Evolutionary conservation across 2,888 invertebrate species (phyloP).

Genomic region (Chaitophorus viminalis): DNA sequence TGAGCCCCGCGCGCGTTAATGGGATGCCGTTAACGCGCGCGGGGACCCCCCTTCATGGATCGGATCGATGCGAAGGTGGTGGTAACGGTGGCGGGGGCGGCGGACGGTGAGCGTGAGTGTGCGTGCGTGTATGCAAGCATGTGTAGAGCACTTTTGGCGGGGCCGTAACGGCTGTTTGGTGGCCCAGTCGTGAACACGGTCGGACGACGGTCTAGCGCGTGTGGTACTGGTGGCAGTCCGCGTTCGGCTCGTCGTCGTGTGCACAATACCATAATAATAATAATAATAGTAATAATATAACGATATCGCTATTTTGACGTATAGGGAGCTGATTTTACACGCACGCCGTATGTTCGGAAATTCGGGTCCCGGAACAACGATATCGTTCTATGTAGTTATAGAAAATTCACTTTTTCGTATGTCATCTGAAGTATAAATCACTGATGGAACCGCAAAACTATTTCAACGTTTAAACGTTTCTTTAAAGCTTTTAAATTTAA

Average conservation of each 20-base stretch:
- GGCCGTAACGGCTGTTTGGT: neutral
- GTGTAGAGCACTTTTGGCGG: conserved; percentile 20
- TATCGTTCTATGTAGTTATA: no score
- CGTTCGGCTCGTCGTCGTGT: neutral
- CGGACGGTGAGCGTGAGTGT: neutral
- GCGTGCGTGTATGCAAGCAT: neutral
- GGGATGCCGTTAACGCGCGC: conserved; percentile 43
- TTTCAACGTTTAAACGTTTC: no score
- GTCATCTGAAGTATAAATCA: no score
- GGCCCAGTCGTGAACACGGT: conserved; percentile 9
- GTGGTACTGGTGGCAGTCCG: neutral
- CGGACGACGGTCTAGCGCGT: neutral
- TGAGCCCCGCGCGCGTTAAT: conserved; percentile 40
- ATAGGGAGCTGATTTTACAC: no score
- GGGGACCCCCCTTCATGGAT: conserved; percentile 37
- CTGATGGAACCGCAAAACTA: no score
- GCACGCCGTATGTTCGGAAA: no score
- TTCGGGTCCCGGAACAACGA: no score
- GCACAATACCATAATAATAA: no score
- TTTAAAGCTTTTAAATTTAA: no score
- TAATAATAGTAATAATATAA: no score
- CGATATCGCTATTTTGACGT: no score
- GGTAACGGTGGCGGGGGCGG: neutral
- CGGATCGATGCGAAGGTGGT: conserved; percentile 45
- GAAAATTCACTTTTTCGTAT: no score